Conservation (phyloP, 1,140 invertebrate species). For the Pogonus chalceus region DNA sequence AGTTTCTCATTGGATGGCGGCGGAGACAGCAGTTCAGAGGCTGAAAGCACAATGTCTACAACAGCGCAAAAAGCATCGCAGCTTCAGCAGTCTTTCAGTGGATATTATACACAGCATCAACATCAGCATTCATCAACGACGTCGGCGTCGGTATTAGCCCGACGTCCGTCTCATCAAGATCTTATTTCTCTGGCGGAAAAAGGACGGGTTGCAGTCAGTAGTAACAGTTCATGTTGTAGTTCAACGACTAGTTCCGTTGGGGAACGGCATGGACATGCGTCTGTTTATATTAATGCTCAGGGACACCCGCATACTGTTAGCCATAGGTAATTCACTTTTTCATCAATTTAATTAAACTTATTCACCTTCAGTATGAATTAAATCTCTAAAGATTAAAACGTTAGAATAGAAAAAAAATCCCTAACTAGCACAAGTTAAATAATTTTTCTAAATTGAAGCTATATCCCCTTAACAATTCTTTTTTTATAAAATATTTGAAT, state of each 20-base stretch:
- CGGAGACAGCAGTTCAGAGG: conserved; percentile 50
- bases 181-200: conserved; percentile 49
- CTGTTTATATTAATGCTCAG: conserved; percentile 26
- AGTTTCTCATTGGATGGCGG: conserved; percentile 46
- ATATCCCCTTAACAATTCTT: no score
- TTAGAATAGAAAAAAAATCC: no score
- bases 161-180: conserved; percentile 30
- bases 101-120: no score
- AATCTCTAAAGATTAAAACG: not conserved
- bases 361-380: no score
- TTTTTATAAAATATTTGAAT: no score
- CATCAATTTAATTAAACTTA: not conserved
- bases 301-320: conserved; percentile 25
- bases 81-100: conserved; percentile 10
- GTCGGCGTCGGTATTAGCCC: conserved; percentile 13
- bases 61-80: conserved; percentile 20
- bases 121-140: not conserved
- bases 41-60: conserved; percentile 56
- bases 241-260: conserved; percentile 33
- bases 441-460: no score
- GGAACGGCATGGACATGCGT: conserved; percentile 24
- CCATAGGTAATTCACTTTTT: conserved; percentile 23
- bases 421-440: no score
- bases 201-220: conserved; percentile 38
- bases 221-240: conserved; percentile 34